A percentile compares a stretch with the other conserved stretches of the same genome.
phyloP scores from a whole-genome alignment of 2,888 invertebrate species.

The Nomada fabriciana region DNA sequence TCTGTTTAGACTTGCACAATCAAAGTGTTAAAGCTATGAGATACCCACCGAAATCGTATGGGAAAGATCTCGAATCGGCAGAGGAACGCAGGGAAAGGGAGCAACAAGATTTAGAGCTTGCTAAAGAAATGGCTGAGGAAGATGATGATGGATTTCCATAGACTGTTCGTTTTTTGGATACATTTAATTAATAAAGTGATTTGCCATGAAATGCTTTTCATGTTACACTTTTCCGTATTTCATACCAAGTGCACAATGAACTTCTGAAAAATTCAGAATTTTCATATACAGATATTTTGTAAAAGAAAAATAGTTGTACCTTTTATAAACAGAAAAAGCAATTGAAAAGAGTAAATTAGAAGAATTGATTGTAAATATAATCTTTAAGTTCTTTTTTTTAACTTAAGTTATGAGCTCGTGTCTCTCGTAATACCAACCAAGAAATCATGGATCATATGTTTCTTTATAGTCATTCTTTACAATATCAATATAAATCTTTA shows the following conservation, averaged over 20 bases:
- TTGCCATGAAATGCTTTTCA: neutral
- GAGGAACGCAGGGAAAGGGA: constrained; percentile 98
- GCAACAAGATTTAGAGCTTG: constrained; percentile 98
- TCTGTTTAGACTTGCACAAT: constrained; percentile 98
- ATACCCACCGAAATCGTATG: constrained; percentile 99
- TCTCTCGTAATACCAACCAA: neutral
- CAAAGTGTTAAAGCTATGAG: constrained; percentile 99
- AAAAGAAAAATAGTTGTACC: neutral
- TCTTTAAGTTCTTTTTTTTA: constrained; percentile 10
- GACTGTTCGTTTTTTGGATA: constrained; percentile 45
- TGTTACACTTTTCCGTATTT: constrained; percentile 27
- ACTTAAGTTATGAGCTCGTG: neutral
- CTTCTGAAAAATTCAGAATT: neutral
- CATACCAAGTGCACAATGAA: neutral
- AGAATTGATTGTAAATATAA: constrained; percentile 30
- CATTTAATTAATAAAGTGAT: constrained; percentile 39
- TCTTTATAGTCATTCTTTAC: neutral
- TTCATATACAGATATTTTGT: constrained; percentile 4
- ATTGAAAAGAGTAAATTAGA: constrained; percentile 5
- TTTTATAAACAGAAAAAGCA: constrained; percentile 7
- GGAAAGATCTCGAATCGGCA: constrained; percentile 98
- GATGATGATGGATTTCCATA: constrained; percentile 95
- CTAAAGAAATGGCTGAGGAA: constrained; percentile 99
- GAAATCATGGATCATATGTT: neutral
- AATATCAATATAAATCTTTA: neutral